phyloP scores from a whole-genome alignment of 2,113 vertebrate genomes.

The Colinus virginianus region DNA sequence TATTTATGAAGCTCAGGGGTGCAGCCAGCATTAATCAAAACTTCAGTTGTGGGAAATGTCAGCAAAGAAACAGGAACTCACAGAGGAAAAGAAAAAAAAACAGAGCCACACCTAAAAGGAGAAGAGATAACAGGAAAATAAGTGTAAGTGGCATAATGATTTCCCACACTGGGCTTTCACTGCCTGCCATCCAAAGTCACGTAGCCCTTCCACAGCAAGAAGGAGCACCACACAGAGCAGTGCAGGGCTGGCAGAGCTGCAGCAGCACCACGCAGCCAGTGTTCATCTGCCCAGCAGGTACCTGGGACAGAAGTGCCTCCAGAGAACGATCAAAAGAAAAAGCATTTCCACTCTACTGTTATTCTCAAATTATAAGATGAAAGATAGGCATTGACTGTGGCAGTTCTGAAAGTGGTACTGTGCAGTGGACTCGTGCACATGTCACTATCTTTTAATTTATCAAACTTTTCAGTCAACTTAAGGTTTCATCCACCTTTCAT shows the following conservation, averaged over 20 bases:
- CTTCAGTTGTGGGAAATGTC: slow-evolving; percentile 54
- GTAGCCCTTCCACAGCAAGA: not conserved
- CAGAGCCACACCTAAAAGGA: slow-evolving; percentile 19
- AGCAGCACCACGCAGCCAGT: not conserved
- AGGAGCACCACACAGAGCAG: not conserved
- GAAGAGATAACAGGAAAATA: slow-evolving; percentile 18
- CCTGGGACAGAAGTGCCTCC: not conserved
- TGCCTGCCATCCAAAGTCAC: not conserved
- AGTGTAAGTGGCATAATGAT: slow-evolving; percentile 43
- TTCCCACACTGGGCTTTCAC: slow-evolving; percentile 15
- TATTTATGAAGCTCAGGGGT: slow-evolving; percentile 62
- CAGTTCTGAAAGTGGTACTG: not conserved
- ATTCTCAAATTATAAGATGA: slow-evolving; percentile 8
- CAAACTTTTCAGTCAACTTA: slow-evolving; percentile 32
- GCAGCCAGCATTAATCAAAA: slow-evolving; percentile 67
- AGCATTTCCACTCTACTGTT: not conserved
- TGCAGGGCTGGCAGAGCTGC: not conserved
- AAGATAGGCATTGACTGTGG: not conserved
- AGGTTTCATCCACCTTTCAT: slow-evolving; percentile 18
- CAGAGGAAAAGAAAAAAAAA: not conserved
- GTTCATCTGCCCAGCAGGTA: not conserved
- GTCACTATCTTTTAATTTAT: slow-evolving; percentile 43
- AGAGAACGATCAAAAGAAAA: not conserved
- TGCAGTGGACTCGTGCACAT: slow-evolving; percentile 6
- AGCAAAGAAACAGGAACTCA: slow-evolving; percentile 46